A percentile compares a stretch with the other conserved stretches of the same genome.
phyloP scores from a whole-genome alignment of 2,113 vertebrate species.

The Dromiciops gliroides region DNA sequence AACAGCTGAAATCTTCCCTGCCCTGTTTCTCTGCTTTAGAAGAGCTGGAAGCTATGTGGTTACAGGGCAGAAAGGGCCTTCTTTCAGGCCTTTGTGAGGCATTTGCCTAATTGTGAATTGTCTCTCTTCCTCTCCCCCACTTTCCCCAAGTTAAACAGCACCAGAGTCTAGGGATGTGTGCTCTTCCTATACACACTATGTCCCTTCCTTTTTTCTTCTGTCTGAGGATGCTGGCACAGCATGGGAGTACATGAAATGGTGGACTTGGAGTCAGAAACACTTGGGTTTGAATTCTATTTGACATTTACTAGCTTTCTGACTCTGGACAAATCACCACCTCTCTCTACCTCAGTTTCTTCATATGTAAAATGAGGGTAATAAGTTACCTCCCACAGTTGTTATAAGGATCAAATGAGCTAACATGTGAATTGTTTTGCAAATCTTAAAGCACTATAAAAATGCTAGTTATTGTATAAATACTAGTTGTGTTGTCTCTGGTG shows the following conservation, averaged over 20 bases:
- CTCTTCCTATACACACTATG: background rate
- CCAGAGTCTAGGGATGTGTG: conserved; percentile 86
- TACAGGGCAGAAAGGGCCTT: too few relatives aligned
- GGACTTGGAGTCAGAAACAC: too few relatives aligned
- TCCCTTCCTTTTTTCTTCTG: too few relatives aligned
- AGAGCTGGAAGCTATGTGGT: too few relatives aligned
- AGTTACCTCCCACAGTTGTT: background rate
- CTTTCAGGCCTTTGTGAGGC: conserved; percentile 8
- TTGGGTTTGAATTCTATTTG: too few relatives aligned
- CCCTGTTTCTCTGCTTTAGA: background rate
- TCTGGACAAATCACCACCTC: too few relatives aligned
- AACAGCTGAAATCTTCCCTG: background rate
- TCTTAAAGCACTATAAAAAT: background rate
- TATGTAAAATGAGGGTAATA: too few relatives aligned
- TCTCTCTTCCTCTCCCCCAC: conserved; percentile 72
- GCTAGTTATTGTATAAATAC: too few relatives aligned
- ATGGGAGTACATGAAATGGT: too few relatives aligned
- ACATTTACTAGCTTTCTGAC: too few relatives aligned
- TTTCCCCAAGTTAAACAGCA: conserved; percentile 92
- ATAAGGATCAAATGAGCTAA: background rate
- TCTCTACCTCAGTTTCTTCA: too few relatives aligned
- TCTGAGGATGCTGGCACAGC: too few relatives aligned
- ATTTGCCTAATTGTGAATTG: background rate
- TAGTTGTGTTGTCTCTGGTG: background rate
- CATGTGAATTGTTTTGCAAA: background rate